Evolutionary conservation across 2,888 invertebrate genomes (phyloP).

Genomic region (Notodonta ziczac): DNA sequence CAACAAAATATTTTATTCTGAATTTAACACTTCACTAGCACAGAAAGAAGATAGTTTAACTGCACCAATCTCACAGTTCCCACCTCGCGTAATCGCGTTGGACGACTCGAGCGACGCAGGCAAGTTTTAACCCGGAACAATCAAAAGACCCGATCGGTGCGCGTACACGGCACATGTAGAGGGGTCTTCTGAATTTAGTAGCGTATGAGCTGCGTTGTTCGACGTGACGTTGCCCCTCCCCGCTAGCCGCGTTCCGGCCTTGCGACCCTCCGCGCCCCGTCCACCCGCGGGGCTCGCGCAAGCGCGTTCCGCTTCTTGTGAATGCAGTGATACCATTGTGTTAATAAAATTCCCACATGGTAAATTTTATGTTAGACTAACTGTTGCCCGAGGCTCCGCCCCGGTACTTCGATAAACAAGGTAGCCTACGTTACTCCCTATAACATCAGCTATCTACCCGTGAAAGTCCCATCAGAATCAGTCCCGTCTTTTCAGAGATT

Average conservation of each 20-base stretch:
- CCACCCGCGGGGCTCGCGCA: constrained; percentile 70
- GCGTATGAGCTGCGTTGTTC: constrained; percentile 76
- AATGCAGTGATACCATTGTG: constrained; percentile 67
- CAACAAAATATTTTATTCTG: constrained; percentile 49
- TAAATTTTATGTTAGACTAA: constrained; percentile 10
- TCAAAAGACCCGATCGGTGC: constrained; percentile 34
- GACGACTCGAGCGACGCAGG: constrained; percentile 79
- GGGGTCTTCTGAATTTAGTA: constrained; percentile 61
- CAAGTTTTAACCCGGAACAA: constrained; percentile 64
- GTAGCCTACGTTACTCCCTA: too few species aligned
- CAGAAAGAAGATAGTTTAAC: constrained; percentile 73
- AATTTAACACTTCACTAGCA: constrained; percentile 50
- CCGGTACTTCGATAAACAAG: too few species aligned
- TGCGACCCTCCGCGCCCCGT: constrained; percentile 73
- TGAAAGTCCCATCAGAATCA: too few species aligned
- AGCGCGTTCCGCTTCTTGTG: constrained; percentile 73
- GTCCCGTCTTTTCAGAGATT: too few species aligned
- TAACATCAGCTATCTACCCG: too few species aligned
- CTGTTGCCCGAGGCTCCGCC: too few species aligned
- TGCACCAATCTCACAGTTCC: constrained; percentile 68
- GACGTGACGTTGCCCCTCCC: constrained; percentile 77
- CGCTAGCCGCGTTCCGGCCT: constrained; percentile 73
- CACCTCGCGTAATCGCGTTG: constrained; percentile 80
- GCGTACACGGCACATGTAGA: constrained; percentile 23
- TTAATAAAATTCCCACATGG: constrained; percentile 37